Conservation (phyloP, 1,140 invertebrate species). For the Bicyclus anynana region DNA sequence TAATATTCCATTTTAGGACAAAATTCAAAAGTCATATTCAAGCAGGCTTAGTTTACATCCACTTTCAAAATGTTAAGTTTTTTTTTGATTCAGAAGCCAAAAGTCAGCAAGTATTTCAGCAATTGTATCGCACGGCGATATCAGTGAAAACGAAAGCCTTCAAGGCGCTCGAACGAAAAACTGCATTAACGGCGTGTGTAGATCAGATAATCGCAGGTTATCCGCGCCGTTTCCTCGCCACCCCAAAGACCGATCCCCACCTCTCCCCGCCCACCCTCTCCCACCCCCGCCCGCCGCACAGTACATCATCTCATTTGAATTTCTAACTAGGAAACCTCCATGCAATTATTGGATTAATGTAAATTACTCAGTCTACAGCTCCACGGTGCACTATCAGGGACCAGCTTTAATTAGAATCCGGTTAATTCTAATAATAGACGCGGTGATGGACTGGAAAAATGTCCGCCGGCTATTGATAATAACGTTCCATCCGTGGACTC, state of each 20-base stretch:
- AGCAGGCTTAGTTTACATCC: too few relatives aligned
- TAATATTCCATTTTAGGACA: too few relatives aligned
- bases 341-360: constrained; percentile 96
- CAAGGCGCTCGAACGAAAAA: constrained; percentile 20
- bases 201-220: constrained; percentile 50
- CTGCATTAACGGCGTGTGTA: constrained; percentile 34
- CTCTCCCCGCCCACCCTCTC: constrained; percentile 33
- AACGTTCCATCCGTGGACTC: too few relatives aligned
- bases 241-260: constrained; percentile 51
- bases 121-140: not conserved
- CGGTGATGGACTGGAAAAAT: constrained; percentile 26
- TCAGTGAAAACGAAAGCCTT: constrained; percentile 8
- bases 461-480: too few relatives aligned
- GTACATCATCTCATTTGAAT: constrained; percentile 91
- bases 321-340: constrained; percentile 94
- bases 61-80: too few relatives aligned
- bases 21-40: too few relatives aligned
- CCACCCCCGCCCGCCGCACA: constrained; percentile 31
- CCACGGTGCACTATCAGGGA: constrained; percentile 79
- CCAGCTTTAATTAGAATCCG: constrained; percentile 74
- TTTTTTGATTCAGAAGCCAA: too few relatives aligned
- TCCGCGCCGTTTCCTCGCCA: constrained; percentile 53
- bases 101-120: too few relatives aligned
- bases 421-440: constrained; percentile 70
- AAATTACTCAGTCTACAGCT: constrained; percentile 89